These are phyloP conservation scores for Vanacampus margaritifer DNA, from an alignment of 2,113 vertebrate species.

Conservation along the genomic window DNA sequence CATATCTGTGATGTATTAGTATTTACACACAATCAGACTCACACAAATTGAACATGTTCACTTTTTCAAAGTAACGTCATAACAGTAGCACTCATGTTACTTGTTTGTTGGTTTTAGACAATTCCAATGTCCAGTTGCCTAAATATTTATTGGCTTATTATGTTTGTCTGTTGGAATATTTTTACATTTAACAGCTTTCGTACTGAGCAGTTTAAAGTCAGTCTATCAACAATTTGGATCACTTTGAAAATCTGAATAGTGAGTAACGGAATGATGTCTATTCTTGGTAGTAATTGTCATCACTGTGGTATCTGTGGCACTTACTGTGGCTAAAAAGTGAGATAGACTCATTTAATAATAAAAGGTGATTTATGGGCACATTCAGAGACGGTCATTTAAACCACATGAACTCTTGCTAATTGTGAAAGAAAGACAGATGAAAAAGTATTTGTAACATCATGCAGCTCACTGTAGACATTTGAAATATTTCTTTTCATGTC, in stretches of 20 bases:
- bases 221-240: background rate
- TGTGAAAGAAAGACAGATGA: constrained; percentile 1
- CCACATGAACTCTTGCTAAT: background rate
- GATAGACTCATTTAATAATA: background rate
- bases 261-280: constrained; percentile 4
- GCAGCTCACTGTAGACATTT: constrained; percentile 25
- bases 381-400: background rate
- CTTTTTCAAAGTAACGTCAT: background rate
- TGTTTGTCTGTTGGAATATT: background rate
- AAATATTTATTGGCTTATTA: background rate
- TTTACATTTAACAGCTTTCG: background rate
- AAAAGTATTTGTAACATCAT: constrained; percentile 28
- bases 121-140: background rate
- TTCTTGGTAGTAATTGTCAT: constrained; percentile 7
- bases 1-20: background rate
- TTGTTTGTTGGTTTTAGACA: background rate
- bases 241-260: background rate
- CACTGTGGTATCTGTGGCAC: constrained; percentile 11
- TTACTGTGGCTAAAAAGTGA: constrained; percentile 16
- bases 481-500: constrained; percentile 9
- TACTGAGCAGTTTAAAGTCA: background rate
- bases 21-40: background rate
- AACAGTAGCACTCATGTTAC: background rate
- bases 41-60: background rate
- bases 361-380: background rate